Evolutionary conservation across 2,113 vertebrate genomes (phyloP).

Genomic region (Pseudopodoces humilis): DNA sequence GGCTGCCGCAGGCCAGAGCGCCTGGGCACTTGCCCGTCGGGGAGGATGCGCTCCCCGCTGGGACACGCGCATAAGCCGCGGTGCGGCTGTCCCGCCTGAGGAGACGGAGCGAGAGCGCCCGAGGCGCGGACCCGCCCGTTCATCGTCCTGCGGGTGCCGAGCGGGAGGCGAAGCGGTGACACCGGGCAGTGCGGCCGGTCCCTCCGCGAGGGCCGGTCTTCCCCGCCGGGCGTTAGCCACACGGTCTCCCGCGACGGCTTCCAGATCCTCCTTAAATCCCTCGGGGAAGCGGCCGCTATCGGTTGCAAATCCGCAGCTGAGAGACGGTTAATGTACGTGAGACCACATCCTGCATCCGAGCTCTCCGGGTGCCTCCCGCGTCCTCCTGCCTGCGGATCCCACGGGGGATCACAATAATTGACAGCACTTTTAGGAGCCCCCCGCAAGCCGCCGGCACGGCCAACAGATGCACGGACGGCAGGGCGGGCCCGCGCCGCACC

Average conservation of each 20-base stretch:
- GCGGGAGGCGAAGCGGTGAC: background rate
- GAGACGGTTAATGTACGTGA: background rate
- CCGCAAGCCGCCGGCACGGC: background rate
- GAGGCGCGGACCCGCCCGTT: background rate
- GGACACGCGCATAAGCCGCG: accelerated
- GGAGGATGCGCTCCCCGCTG: background rate
- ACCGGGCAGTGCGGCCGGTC: too few species aligned
- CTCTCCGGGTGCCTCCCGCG: background rate
- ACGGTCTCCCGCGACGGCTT: too few species aligned
- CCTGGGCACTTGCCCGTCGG: too few species aligned
- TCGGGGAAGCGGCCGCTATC: background rate
- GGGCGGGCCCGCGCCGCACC: background rate
- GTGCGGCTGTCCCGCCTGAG: background rate
- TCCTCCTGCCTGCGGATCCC: background rate
- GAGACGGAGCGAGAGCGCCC: background rate
- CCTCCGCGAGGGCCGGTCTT: background rate
- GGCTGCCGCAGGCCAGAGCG: background rate
- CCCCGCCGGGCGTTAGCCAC: background rate
- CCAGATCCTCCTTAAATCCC: background rate
- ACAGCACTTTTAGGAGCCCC: accelerated
- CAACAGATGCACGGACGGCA: background rate
- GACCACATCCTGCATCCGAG: background rate
- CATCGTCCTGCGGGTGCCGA: background rate
- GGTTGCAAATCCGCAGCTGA: background rate
- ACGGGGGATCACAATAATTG: background rate